These are phyloP conservation scores for Microctenopoma stevenorrisi DNA, from an alignment of 2,797 vertebrate species.

Conservation along the genomic window DNA sequence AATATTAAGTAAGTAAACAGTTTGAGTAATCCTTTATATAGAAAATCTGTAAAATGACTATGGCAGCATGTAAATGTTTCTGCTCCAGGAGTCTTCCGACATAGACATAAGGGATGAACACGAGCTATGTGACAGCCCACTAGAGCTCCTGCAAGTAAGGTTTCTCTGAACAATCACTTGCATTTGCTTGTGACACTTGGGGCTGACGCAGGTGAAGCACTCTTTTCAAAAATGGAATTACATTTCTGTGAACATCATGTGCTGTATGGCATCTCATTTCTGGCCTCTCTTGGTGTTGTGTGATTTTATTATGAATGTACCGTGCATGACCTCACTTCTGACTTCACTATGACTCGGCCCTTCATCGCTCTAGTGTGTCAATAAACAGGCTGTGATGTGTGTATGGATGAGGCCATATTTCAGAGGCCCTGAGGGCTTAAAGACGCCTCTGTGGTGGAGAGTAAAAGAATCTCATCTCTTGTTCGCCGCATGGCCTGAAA, in stretches of 20 bases:
- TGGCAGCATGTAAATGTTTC: constrained; percentile 59
- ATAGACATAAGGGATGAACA: constrained; percentile 71
- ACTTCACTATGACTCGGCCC: constrained; percentile 41
- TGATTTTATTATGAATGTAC: constrained; percentile 48
- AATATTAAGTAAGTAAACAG: too few species aligned
- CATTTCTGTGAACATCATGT: constrained; percentile 26
- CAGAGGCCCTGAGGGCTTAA: constrained; percentile 27
- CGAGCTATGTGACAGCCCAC: constrained; percentile 72
- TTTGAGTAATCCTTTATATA: background rate
- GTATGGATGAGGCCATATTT: constrained; percentile 30
- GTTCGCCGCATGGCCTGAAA: constrained; percentile 3
- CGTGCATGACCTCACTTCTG: constrained; percentile 51
- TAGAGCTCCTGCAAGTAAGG: constrained; percentile 77
- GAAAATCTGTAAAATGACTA: constrained; percentile 3
- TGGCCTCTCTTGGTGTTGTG: constrained; percentile 17
- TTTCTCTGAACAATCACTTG: constrained; percentile 20
- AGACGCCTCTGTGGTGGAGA: constrained; percentile 37
- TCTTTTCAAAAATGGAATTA: constrained; percentile 36
- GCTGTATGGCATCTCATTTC: constrained; percentile 12
- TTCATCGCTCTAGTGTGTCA: constrained; percentile 16
- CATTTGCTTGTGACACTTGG: constrained; percentile 16
- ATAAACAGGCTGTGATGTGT: constrained; percentile 32
- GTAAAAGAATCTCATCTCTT: background rate
- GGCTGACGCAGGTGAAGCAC: constrained; percentile 20
- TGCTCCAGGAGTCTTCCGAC: constrained; percentile 70